Evolutionary conservation across 2,888 invertebrate species (phyloP), one percentile per base, ranked within the genome.

Genomic region (Spodoptera picta): DNA sequence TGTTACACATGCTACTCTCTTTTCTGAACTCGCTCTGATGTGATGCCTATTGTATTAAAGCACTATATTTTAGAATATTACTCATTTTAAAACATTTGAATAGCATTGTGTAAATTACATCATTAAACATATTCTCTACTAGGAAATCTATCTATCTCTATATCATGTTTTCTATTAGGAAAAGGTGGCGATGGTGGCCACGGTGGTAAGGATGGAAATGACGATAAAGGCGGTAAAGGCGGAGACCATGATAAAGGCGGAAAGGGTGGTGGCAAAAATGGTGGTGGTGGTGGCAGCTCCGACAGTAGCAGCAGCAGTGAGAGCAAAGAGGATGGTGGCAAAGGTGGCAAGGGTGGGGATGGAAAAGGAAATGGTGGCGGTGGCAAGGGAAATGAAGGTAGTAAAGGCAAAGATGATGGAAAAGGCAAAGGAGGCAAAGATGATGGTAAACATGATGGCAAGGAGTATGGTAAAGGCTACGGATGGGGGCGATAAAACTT

Each of bases 401-500:
- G 60, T 9, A 42, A 48, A 6, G 53, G 58, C 3, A 59, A 51
- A 4, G 59, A 60, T 12, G 50, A 58, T n/a, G 54, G 48, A 6
- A 47, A 24, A 9, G 60, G 62, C 5, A 67, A 57, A 48, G 50
- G 31, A 4, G 44, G 27, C 27, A 27, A 27, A 27, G 27, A 27
- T 5, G 51, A 7, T 55, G 69, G 41, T 61, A 69, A 65, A 36
- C 46, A 36, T 19, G 46, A 41, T 5, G 24, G 31, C 27, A 59
- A 60, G 12, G 53, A 47, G n/a, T 43, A 73, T 45, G 73, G 73
- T 6, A 66, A 68, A 49, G 74, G 54, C 36, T 62, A 62, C 19
- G 74, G 69, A 42, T 68, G 53, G 59, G 66, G 59, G 2, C 45
- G 67, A 24, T 55, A 59, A 67, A 43, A n/a, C n/a, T 7, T 54